Conservation (phyloP, 1,140 invertebrate species). For the Camponotus pennsylvanicus region DNA sequence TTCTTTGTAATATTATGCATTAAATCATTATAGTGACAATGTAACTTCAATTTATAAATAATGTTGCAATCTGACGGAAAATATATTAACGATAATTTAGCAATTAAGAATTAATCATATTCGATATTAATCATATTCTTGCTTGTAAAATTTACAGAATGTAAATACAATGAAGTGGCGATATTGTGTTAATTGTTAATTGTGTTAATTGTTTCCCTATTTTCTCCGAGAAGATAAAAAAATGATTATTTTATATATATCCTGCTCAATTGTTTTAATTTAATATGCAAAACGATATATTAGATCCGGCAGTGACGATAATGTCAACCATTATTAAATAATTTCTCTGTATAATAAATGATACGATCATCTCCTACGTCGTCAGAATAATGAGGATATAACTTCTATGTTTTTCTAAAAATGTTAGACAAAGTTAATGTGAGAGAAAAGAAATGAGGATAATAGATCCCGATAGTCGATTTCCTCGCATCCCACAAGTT, state of each 20-base stretch:
- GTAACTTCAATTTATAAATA: too few species aligned
- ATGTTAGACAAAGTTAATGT: slow-evolving; percentile 11
- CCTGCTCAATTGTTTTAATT: slow-evolving; percentile 2
- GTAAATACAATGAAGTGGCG: background rate
- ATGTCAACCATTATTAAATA: slow-evolving; percentile 56
- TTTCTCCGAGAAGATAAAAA: background rate
- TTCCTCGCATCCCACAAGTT: slow-evolving; percentile 20
- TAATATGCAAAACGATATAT: slow-evolving; percentile 54
- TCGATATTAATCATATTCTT: background rate
- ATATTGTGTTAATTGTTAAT: slow-evolving; percentile 9
- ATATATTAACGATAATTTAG: background rate
- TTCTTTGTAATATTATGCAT: background rate
- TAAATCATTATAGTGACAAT: slow-evolving; percentile 1
- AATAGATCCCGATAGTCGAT: slow-evolving; percentile 6
- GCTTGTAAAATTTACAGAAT: background rate
- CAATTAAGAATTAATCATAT: background rate
- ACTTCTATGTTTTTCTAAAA: background rate
- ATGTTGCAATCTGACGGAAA: too few species aligned
- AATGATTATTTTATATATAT: slow-evolving; percentile 41
- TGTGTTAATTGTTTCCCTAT: background rate
- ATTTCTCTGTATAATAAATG: slow-evolving; percentile 15
- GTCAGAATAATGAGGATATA: background rate
- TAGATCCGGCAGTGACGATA: slow-evolving; percentile 69
- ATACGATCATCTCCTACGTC: background rate
- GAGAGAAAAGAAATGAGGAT: slow-evolving; percentile 28